Percentiles rank a stretch among this genome's conserved stretches.
Conservation (phyloP, 2,888 invertebrate species). For the Tinea semifulvella region DNA sequence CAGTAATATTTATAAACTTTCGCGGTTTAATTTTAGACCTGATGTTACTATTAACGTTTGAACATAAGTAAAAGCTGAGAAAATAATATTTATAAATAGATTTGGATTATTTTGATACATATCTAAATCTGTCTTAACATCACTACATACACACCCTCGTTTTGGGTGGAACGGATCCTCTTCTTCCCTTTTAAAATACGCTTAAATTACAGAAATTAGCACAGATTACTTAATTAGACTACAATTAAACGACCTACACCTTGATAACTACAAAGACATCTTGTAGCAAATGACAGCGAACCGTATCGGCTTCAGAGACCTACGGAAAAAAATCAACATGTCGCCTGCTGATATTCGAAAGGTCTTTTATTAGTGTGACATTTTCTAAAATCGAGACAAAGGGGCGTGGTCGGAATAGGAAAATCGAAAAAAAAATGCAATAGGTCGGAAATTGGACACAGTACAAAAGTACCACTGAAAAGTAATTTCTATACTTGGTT, state of each 20-base stretch:
- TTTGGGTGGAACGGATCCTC: conserved; percentile 59
- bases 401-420: conserved; percentile 34
- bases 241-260: conserved; percentile 65
- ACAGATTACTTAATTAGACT: conserved; percentile 54
- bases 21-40: conserved; percentile 63
- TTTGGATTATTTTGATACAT: conserved; percentile 66
- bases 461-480: too few relatives aligned
- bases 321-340: conserved; percentile 66
- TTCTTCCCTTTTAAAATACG: conserved; percentile 37
- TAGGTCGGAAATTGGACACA: not conserved
- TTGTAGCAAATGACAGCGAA: conserved; percentile 64
- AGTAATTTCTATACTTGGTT: too few relatives aligned
- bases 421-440: conserved; percentile 9
- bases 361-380: conserved; percentile 51
- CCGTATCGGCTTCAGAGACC: conserved; percentile 66
- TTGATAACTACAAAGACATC: conserved; percentile 67
- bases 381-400: conserved; percentile 38
- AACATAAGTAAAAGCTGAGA: conserved; percentile 67
- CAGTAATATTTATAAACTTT: conserved; percentile 66
- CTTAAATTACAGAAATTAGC: conserved; percentile 31
- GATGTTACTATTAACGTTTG: conserved; percentile 66
- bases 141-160: conserved; percentile 65
- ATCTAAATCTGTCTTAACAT: conserved; percentile 58
- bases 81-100: conserved; percentile 70
- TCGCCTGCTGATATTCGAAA: conserved; percentile 54